Base-by-base conservation (phyloP, 2,888 invertebrate species). In the Campoplex capitator region DNA sequence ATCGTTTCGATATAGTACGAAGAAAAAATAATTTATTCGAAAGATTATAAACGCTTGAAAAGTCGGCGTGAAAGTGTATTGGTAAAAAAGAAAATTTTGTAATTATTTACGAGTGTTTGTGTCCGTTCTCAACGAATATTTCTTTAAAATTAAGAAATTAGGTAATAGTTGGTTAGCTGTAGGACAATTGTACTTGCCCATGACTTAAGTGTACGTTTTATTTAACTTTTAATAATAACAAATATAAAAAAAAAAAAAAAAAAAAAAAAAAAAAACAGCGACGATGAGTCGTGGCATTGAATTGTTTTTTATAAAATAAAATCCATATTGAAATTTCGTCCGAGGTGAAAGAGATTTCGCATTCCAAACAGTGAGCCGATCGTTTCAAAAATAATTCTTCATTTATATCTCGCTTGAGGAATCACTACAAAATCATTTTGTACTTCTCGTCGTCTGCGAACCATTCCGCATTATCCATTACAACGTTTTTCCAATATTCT, bases 371-470 rank as follows among this genome's bases (percentile, higher is more conserved):
- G 13, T 28, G 28, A 38, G 38, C 6, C 38, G 38, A 38, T 38
- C 3, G 6, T 38, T 9, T 7, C 9, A 9, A 42, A 42, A 42
- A 42, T 42, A 42, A 9, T 9, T 42, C 42, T 1, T 42, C 9
- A 42, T 42, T 42, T 9, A 8, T 42, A 8, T 42, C 42, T 42
- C 0, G 42, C 1, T 73, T 2, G 0, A 13, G 58, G 9, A 23
- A 8, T 8, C 8, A 3, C 58, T 75, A 67, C 38, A 56, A 78
- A 70, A 86, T 86, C 35, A 90, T 45, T 91, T 93, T 94, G 88
- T 95, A 94, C 83, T 93, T 91, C 89, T 95, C 95, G 90, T 95
- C 95, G 42, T 95, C 94, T 18, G 92, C 87, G 88, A 95, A 95
- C 96, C 96, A 96, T 6, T 95, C 93, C 2, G 91, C 89, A 88